Evolutionary conservation across 2,888 invertebrate genomes (phyloP).

Genomic region (Hyppa rectilinea): DNA sequence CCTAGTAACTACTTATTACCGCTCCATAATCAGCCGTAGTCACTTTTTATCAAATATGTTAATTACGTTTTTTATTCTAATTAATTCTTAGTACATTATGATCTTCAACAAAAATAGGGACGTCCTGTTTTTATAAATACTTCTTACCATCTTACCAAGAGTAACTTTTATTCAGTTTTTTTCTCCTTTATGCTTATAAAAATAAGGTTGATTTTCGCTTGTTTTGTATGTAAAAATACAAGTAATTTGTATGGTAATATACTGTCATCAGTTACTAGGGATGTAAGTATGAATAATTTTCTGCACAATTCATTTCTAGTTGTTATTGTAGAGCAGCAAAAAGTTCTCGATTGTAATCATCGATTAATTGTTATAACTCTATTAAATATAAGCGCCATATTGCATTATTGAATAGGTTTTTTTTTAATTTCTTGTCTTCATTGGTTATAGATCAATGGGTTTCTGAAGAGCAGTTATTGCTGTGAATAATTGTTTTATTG

Average conservation of each 20-base stretch:
- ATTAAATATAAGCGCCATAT: conserved; percentile 39
- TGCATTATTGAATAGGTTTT: conserved; percentile 34
- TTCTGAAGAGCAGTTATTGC: conserved; percentile 26
- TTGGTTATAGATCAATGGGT: conserved; percentile 26
- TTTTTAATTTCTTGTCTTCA: conserved; percentile 24
- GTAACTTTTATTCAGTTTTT: neutral
- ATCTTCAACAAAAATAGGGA: conserved; percentile 50
- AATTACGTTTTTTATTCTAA: conserved; percentile 56
- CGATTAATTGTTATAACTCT: conserved; percentile 34
- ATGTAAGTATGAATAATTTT: conserved; percentile 70
- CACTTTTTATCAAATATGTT: conserved; percentile 49
- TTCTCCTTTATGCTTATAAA: rapidly evolving
- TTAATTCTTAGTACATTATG: conserved; percentile 56
- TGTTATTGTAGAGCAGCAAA: conserved; percentile 56
- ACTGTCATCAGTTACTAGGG: conserved; percentile 66
- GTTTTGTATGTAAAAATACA: conserved; percentile 12
- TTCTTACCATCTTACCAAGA: conserved; percentile 29
- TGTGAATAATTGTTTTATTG: conserved; percentile 43
- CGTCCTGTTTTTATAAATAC: conserved; percentile 41
- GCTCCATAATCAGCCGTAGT: conserved; percentile 29
- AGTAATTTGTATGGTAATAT: conserved; percentile 69
- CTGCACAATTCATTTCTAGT: conserved; percentile 65
- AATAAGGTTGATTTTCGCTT: conserved; percentile 44
- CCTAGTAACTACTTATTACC: conserved; percentile 24
- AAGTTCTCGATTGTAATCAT: conserved; percentile 44